Evolutionary conservation across 1,140 invertebrate genomes (phyloP), one percentile per base, ranked within the genome.

Genomic region (Zaprionus inermis): DNA sequence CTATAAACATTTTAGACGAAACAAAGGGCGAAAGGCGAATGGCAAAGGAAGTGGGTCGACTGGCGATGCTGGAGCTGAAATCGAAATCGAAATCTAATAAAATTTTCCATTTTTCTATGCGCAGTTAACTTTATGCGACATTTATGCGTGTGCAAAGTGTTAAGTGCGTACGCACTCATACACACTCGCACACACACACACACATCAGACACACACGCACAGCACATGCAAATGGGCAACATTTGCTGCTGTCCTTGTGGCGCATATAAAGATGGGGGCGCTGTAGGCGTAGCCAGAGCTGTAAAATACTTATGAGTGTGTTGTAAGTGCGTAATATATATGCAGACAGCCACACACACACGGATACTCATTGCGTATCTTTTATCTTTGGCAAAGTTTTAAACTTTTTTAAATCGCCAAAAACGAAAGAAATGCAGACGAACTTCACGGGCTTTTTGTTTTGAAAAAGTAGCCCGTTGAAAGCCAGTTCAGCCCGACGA

Each of bases 81-180:
- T 68, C 46, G 75, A 77, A 78, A 81, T 89, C 71, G 78, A 81
- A 88, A 88, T 88, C 80, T 84, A 84, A 88, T 88, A 88, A 84
- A 88, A 88, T 78, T 88, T 89, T 80, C 71, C 74, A 88, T 88
- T 81, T 89, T 89, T 89, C 85, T 81, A 89, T 84, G 84, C 78
- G 65, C 84, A 75, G 80, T 88, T 88, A 88, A 88, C 84, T 88
- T 88, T 88, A 90, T 89, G 85, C 75, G 84, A 88, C 84, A 89
- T 74, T 88, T 88, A 81, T 79, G 83, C 66, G 76, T 78, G 71
- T 78, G 76, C 67, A 78, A 78, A 75, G 78, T 80, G 78, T 78
- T 80, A 80, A 80, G 78, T 80, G 78, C 57, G 67, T 66, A 44
- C 41, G 52, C 34, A 77, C 59, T 55, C 54, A 56, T 18, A 55